phyloP scores from a whole-genome alignment of 1,140 invertebrate species.

The Andricus grossulariae region DNA sequence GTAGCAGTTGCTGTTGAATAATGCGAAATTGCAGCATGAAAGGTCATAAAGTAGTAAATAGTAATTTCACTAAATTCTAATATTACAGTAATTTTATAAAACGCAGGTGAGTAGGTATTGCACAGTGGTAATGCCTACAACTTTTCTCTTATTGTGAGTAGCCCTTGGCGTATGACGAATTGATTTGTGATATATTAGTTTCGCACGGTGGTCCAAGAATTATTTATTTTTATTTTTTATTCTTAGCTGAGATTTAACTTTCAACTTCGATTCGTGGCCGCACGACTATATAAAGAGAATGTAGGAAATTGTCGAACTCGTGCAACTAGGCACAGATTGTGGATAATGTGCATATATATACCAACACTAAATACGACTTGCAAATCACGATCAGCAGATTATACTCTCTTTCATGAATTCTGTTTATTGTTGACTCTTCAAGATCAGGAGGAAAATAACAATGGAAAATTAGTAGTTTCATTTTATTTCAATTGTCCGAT shows the following conservation, averaged over 20 bases:
- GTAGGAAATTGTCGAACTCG: slow-evolving; percentile 24
- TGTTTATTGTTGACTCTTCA: slow-evolving; percentile 9
- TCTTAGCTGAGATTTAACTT: slow-evolving; percentile 22
- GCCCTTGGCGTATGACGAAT: slow-evolving; percentile 1
- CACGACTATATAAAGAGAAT: slow-evolving; percentile 25
- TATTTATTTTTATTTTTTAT: slow-evolving; percentile 23
- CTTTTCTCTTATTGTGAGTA: not conserved
- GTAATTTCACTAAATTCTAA: slow-evolving; percentile 27
- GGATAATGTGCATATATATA: not conserved
- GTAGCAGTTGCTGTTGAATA: slow-evolving; percentile 20
- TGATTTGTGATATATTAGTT: slow-evolving; percentile 26
- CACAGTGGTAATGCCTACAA: not conserved
- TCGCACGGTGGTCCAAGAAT: slow-evolving; percentile 16
- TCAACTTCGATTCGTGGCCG: slow-evolving; percentile 27
- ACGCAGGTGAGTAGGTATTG: not conserved
- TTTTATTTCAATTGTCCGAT: not conserved
- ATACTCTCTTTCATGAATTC: slow-evolving; percentile 21
- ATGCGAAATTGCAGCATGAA: not conserved
- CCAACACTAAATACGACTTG: not conserved
- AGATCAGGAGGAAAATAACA: not conserved
- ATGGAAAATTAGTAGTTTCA: not conserved
- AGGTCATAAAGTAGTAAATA: slow-evolving; percentile 20
- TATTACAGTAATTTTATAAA: slow-evolving; percentile 18
- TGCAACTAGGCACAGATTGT: not conserved
- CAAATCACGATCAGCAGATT: slow-evolving; percentile 12